These are phyloP conservation scores for Melanogrammus aeglefinus DNA, from an alignment of 2,797 vertebrate species.

Conservation along the genomic window DNA sequence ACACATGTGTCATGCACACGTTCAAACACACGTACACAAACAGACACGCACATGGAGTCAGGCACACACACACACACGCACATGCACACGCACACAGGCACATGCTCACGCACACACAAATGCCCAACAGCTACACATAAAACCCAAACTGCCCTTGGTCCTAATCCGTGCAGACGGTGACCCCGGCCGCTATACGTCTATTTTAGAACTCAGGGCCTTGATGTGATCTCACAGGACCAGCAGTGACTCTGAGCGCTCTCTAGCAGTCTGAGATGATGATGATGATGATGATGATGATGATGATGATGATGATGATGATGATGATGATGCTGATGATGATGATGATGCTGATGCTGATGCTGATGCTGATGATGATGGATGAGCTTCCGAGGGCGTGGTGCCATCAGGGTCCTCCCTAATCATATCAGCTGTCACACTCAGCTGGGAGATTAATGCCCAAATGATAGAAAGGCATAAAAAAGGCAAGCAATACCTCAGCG, in stretches of 20 bases:
- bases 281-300: constrained; percentile 20
- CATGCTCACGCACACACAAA: background rate
- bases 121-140: background rate
- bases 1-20: no score
- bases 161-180: background rate
- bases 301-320: background rate
- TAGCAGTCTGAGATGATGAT: constrained; percentile 12
- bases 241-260: constrained; percentile 13
- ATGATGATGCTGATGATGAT: constrained; percentile 45
- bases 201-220: constrained; percentile 23
- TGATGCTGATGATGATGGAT: constrained; percentile 60
- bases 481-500: constrained; percentile 1
- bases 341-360: background rate
- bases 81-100: background rate
- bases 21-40: no score
- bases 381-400: constrained; percentile 46
- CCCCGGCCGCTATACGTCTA: constrained; percentile 12
- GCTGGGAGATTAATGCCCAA: constrained; percentile 61
- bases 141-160: background rate
- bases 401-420: constrained; percentile 62
- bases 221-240: constrained; percentile 39
- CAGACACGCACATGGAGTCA: no score
- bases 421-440: constrained; percentile 61
- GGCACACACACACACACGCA: background rate
- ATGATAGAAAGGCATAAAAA: constrained; percentile 27